Evolutionary conservation across 2,797 vertebrate genomes (phyloP), one percentile per base, ranked within the genome.

Genomic region (Coluber constrictor): DNA sequence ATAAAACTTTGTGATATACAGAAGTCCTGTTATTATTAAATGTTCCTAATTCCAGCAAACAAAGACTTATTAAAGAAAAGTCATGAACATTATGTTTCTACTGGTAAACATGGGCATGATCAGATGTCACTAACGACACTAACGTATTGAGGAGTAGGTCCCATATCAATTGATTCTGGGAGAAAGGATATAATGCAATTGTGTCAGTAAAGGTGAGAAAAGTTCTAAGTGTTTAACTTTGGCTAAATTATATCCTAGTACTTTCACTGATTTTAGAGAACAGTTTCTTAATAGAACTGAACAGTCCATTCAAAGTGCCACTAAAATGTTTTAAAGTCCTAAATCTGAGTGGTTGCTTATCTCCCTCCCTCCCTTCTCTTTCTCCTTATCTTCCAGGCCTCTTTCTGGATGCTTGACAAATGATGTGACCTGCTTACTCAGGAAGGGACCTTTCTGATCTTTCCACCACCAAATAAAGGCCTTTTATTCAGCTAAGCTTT

Each of bases 11-110:
- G 83, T n/a, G 88, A 54, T 92, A 95, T 47, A 60, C 86, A n/a
- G 29, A 95, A 95, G 93, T 95, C 90, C 91, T 51, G 66, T 94
- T 89, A 70, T 90, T 96, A 95, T 96, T 96, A 93, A 96, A 95
- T 94, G 94, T 95, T 92, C 93, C 89, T 94, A 95, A 96, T 91
- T 96, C 96, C 94, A 93, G 93, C 93, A 91, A 90, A 86, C 43
- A 13, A 47, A 94, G 0, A 0, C 4, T 0, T 51, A n/a, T 79
- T 1, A 20, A 95, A 97, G 90, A 90, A 83, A 86, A 88, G 92
- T 92, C 93, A 90, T 86, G 92, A 91, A 29, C 37, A 93, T 57
- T 57, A 89, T 87, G 93, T 51, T 88, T 60, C 54, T 55, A 7
- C n/a, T 60, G 61, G 91, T 88, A 87, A 88, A 86, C 23, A 66